Evolutionary conservation across 2,113 vertebrate genomes (phyloP).

Genomic region (Panthera tigris): DNA sequence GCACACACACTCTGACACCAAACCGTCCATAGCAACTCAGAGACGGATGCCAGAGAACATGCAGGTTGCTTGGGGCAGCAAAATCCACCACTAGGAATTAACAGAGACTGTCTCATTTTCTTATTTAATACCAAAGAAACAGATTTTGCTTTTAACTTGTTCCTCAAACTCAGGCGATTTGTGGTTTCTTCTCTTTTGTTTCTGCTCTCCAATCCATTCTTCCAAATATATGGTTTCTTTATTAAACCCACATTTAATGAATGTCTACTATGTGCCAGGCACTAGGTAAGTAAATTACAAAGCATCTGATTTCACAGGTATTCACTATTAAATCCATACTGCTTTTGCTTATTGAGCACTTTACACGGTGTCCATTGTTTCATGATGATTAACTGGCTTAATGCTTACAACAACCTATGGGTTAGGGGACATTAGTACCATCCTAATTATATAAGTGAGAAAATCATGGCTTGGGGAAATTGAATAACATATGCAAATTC

Average conservation of each 20-base stretch:
- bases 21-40: not conserved
- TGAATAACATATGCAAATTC: not conserved
- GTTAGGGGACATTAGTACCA: not conserved
- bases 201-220: not conserved
- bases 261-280: not conserved
- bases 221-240: not conserved
- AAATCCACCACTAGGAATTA: not conserved
- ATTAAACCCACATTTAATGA: not conserved
- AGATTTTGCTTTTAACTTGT: not conserved
- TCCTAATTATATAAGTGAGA: not conserved
- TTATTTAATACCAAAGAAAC: not conserved
- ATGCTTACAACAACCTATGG: not conserved
- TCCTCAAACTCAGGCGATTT: not conserved
- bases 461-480: not conserved
- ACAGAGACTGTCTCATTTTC: not conserved
- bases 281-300: not conserved
- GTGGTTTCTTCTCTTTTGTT: not conserved
- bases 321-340: not conserved
- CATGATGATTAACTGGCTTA: not conserved
- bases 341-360: not conserved
- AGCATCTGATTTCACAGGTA: not conserved
- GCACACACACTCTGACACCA: not conserved
- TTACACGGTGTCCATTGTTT: not conserved
- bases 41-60: not conserved
- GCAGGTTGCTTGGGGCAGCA: not conserved